Evolutionary conservation across 2,888 invertebrate genomes (phyloP), one percentile per base, ranked within the genome.

Genomic region (Agrochola litura): DNA sequence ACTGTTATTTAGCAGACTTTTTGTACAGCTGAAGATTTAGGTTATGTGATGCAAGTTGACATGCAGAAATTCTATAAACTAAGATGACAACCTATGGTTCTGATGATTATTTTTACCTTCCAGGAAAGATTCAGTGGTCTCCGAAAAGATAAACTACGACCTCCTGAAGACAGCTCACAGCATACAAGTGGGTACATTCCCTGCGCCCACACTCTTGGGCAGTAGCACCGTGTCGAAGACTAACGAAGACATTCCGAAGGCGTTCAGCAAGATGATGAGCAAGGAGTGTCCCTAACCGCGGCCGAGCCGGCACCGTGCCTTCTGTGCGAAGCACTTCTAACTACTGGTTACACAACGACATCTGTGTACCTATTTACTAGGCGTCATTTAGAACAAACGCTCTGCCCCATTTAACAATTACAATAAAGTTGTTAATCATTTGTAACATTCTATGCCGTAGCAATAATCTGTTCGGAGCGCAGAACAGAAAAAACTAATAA

Each of bases 101-200:
- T 73, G 30, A 78, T 19, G 19, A 12, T 41, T 2, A 10, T n/a
- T 49, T 84, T 41, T 37, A 37, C 5, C 12, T 93, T 92, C 25
- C 96, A 98, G 98, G 91, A 97, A 98, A 92, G 99, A 99, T 95
- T 99, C 99, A 0, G 97, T 98, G 63, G 98, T 99, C 19, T 97
- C 98, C 0, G 99, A 99, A 86, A 97, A 97, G 87, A 99, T 99
- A 84, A 99, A 99, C 93, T 99, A 99, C 93, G 99, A 99, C 94
- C 96, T 99, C 73, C 94, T 99, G 75, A 98, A 97, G 92, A 98
- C 97, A 72, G 97, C 98, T 67, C 97, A 98, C 92, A 97, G 97
- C 72, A 98, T 99, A 77, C 98, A 98, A 92, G 97, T 97, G 70
- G 98, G 98, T 56, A 96, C 97, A 75, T 93, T 97, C 79, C 94